phyloP scores from a whole-genome alignment of 2,113 vertebrate genomes.

The Okapia johnstoni region DNA sequence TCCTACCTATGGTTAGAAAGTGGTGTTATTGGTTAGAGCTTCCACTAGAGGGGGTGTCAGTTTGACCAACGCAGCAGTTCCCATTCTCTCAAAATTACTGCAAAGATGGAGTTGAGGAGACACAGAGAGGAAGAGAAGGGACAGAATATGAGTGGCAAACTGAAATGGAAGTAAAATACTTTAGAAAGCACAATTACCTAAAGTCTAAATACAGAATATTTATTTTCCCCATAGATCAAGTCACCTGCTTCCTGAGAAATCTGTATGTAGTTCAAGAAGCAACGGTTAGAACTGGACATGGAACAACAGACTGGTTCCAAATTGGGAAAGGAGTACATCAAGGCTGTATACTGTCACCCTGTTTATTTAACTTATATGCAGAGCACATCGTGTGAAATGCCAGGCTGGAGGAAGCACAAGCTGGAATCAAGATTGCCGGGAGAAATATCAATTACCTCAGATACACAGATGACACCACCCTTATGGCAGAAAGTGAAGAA shows the following conservation, averaged over 20 bases:
- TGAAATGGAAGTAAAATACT: background rate
- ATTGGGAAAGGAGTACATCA: background rate
- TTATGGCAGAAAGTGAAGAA: background rate
- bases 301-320: background rate
- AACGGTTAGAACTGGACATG: background rate
- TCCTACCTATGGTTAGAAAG: accelerated
- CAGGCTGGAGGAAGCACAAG: background rate
- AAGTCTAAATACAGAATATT: background rate
- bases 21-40: background rate
- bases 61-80: background rate
- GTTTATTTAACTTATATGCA: background rate
- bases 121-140: background rate
- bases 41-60: background rate
- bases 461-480: background rate
- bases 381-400: background rate
- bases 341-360: background rate
- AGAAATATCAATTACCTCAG: background rate
- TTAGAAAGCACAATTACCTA: background rate
- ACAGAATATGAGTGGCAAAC: background rate
- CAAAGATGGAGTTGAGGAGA: background rate
- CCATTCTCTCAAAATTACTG: background rate
- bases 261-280: background rate
- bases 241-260: background rate
- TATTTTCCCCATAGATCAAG: background rate
- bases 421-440: background rate